These are phyloP conservation scores for Thyatira batis DNA, from an alignment of 2,888 invertebrate genomes.

Conservation along the genomic window DNA sequence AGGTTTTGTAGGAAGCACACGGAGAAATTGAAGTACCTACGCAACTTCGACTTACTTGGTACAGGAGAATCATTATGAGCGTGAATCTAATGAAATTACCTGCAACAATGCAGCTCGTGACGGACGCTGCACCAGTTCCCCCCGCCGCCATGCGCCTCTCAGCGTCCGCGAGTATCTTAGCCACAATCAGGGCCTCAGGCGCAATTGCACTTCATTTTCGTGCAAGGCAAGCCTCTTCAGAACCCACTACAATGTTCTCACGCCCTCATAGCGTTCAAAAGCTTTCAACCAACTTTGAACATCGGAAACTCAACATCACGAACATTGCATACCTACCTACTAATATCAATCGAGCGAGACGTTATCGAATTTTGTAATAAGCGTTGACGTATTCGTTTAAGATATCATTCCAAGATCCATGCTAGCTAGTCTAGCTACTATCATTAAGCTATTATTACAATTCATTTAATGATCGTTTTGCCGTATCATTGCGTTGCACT, in stretches of 20 bases:
- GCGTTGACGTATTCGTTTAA: constrained; percentile 48
- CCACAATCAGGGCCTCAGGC: constrained; percentile 56
- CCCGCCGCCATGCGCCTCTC: constrained; percentile 31
- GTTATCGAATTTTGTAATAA: constrained; percentile 41
- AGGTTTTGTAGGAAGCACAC: constrained; percentile 12
- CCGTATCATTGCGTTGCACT: constrained; percentile 57
- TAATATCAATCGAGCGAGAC: constrained; percentile 44
- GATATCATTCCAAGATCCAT: constrained; percentile 51
- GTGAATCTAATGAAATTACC: constrained; percentile 62
- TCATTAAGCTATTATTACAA: constrained; percentile 49
- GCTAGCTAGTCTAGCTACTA: constrained; percentile 45
- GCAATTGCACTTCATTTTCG: constrained; percentile 75
- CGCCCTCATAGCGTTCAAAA: constrained; percentile 50
- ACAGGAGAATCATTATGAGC: constrained; percentile 24
- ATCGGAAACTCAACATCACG: constrained; percentile 38
- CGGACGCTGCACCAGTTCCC: constrained; percentile 28
- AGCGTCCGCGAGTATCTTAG: constrained; percentile 46
- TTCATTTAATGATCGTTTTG: constrained; percentile 49
- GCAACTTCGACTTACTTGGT: constrained; percentile 11
- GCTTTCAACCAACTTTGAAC: constrained; percentile 28
- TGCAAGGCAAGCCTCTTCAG: constrained; percentile 59
- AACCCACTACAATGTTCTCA: constrained; percentile 58
- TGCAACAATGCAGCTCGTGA: constrained; percentile 69
- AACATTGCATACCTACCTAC: constrained; percentile 33
- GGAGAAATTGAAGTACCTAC: constrained; percentile 13